Conservation (phyloP, 2,888 invertebrate genomes). For the Cylindroiulus punctatus region DNA sequence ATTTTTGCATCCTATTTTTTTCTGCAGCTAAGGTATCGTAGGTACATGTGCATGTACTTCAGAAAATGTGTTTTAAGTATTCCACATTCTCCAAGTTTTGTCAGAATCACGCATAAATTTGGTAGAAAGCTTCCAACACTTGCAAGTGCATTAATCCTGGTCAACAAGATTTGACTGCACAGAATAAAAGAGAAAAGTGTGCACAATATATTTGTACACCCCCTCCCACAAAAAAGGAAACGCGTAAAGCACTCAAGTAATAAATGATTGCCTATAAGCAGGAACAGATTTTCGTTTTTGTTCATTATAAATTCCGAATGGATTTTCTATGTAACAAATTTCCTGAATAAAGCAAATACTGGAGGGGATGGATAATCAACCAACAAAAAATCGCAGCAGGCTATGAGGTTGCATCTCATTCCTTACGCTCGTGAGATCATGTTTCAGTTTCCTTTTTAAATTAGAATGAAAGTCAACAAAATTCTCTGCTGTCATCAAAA, state of each 20-base stretch:
- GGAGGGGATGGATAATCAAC: background rate
- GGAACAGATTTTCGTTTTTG: background rate
- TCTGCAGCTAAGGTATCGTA: too few species aligned
- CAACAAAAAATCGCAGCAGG: background rate
- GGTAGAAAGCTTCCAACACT: too few species aligned
- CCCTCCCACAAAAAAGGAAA: background rate
- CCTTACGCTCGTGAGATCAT: background rate
- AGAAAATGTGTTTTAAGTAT: too few species aligned
- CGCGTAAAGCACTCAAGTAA: background rate
- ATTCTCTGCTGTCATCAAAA: background rate
- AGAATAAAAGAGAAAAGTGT: background rate
- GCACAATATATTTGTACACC: too few species aligned
- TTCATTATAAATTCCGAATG: background rate
- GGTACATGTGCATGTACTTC: too few species aligned
- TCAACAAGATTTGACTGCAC: background rate
- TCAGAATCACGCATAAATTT: too few species aligned
- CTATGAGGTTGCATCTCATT: background rate
- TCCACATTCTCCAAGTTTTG: too few species aligned
- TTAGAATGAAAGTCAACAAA: slow-evolving; percentile 25
- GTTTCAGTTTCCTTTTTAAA: background rate
- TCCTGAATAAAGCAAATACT: background rate
- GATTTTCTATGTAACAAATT: background rate
- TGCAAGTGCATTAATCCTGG: background rate
- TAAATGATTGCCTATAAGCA: background rate
- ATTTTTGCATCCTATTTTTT: too few species aligned